Evolutionary conservation across 1,140 invertebrate species (phyloP).

Genomic region (Popillia japonica): DNA sequence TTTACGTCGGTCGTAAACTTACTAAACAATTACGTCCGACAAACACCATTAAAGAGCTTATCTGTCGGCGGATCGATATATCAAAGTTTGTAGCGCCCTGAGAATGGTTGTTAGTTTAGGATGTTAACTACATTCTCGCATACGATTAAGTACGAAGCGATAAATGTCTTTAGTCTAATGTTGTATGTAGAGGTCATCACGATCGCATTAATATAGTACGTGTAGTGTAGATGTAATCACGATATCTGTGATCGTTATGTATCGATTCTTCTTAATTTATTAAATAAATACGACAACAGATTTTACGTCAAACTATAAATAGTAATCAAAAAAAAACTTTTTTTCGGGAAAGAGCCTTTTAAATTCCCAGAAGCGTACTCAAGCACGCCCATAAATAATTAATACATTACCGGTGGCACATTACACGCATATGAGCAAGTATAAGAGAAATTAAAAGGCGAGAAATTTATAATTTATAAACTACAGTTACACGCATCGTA

Average conservation of each 20-base stretch:
- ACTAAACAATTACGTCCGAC: constrained; percentile 18
- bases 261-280: background rate
- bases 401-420: no score
- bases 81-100: background rate
- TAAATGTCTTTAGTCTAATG: background rate
- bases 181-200: background rate
- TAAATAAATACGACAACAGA: no score
- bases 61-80: constrained; percentile 7
- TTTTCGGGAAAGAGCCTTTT: no score
- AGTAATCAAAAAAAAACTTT: no score
- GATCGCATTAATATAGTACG: background rate
- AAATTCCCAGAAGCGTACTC: no score
- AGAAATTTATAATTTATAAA: constrained; percentile 28
- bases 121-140: background rate
- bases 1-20: constrained; percentile 5
- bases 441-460: constrained; percentile 14
- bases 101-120: constrained; percentile 14
- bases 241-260: background rate
- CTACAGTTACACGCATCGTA: constrained; percentile 1
- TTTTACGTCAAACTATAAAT: no score
- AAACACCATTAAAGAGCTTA: constrained; percentile 4
- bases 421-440: background rate
- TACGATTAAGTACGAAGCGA: background rate
- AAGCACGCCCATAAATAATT: no score
- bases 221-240: background rate